Base-by-base conservation (phyloP, 1,140 invertebrate species). In the Homarus americanus region DNA sequence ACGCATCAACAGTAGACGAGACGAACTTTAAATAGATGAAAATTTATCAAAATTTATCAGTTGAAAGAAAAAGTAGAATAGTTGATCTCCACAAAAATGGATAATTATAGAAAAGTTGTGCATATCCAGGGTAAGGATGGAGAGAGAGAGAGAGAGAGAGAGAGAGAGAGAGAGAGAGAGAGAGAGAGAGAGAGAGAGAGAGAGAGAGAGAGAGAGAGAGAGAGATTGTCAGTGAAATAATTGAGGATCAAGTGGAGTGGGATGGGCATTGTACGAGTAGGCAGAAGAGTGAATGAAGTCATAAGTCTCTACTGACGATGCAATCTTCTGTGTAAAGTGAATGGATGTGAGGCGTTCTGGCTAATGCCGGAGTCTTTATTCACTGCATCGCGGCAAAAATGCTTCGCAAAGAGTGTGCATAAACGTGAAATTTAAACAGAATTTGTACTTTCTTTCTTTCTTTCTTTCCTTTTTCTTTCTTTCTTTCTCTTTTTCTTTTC, bases 151-250 rank as follows among this genome's bases (percentile, higher is more conserved):
- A 72, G 69, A 72, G 12, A 72, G 69, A 24, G 69, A 24, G 69
- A 66, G 63, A 66, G 63, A 66, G 63, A 66, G 63, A 66, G 63
- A 66, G 63, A 73, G 69, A n/a, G 17, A 28, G 69, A 73, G 17
- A 73, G 69, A 73, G 17, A 73, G 15, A 28, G 15, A 73, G n/a
- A 73, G n/a, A 73, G 69, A n/a, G 69, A 73, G 17, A n/a, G 69
- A n/a, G 69, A 28, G 69, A 73, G 9, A 76, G 73, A 38, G 34
- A 36, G 34, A 38, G 9, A 76, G 73, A 76, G 73, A 76, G 73
- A 76, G 73, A 12, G 73, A 76, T 9, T 38, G 34, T 7, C 17
- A 76, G 24, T 9, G 10, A 38, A 38, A 38, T 0, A 12, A 38
- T 72, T 72, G 5, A 9, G 66, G 32, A 28, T 24, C 24, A 34